These are phyloP conservation scores for Drosophila sturtevanti DNA, from an alignment of 1,140 invertebrate species.

Conservation along the genomic window DNA sequence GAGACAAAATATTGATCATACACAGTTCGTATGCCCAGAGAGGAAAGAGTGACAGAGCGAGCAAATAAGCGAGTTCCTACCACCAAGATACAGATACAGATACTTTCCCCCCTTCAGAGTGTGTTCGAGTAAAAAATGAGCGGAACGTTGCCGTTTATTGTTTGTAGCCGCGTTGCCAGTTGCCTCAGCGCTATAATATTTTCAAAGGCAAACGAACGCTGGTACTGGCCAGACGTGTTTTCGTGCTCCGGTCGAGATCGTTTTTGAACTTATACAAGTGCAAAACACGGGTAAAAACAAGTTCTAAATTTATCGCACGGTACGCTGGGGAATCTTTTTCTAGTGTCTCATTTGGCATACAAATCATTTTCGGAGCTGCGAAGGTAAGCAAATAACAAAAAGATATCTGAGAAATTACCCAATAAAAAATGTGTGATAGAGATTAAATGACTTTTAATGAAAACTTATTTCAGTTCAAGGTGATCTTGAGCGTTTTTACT, in stretches of 20 bases:
- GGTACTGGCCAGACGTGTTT: slow-evolving; percentile 71
- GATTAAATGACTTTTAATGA: slow-evolving; percentile 20
- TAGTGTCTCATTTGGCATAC: slow-evolving; percentile 56
- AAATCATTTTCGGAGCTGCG: slow-evolving; percentile 61
- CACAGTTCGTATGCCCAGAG: slow-evolving; percentile 38
- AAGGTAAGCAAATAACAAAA: slow-evolving; percentile 63
- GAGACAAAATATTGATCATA: slow-evolving; percentile 58
- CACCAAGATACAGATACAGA: slow-evolving; percentile 12
- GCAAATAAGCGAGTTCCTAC: not conserved
- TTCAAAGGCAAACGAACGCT: slow-evolving; percentile 71
- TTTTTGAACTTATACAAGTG: slow-evolving; percentile 48
- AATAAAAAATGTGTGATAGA: slow-evolving; percentile 13
- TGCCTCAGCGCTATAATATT: slow-evolving; percentile 22
- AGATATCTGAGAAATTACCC: slow-evolving; percentile 19
- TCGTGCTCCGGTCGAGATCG: slow-evolving; percentile 55
- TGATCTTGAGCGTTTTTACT: slow-evolving; percentile 35
- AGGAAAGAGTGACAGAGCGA: not conserved
- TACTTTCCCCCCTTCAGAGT: slow-evolving; percentile 1
- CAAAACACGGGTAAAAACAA: slow-evolving; percentile 63
- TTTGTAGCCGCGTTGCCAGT: slow-evolving; percentile 2
- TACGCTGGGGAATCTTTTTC: slow-evolving; percentile 61
- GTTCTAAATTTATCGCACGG: slow-evolving; percentile 75
- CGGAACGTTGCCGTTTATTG: slow-evolving; percentile 14
- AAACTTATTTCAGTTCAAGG: slow-evolving; percentile 54
- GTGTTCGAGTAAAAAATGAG: not conserved